phyloP scores from a whole-genome alignment of 1,140 invertebrate genomes.

The Laupala kohalensis region DNA sequence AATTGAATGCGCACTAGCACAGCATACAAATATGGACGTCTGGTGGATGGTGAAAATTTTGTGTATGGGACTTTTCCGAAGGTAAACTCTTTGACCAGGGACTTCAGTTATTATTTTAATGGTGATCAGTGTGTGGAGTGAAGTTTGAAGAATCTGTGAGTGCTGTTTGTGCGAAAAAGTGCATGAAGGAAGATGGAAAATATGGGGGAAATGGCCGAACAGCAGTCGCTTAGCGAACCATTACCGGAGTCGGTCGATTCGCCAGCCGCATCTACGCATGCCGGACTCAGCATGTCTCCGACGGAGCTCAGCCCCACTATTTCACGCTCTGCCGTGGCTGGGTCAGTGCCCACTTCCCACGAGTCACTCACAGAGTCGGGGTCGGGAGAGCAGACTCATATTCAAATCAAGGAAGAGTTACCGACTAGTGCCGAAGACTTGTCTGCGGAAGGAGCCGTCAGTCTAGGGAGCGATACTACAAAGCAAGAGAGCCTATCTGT shows the following conservation, averaged over 20 bases:
- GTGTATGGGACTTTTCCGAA: constrained; percentile 16
- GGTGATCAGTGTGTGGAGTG: constrained; percentile 12
- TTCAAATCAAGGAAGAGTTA: constrained; percentile 17
- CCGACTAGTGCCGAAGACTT: constrained; percentile 12
- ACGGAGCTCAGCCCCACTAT: constrained; percentile 17
- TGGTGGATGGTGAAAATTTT: constrained; percentile 16
- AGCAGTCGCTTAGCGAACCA: constrained; percentile 42
- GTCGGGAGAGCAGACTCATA: constrained; percentile 23
- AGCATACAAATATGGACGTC: constrained; percentile 19
- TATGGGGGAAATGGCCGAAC: constrained; percentile 48
- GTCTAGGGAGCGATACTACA: constrained; percentile 12
- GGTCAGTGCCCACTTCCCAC: constrained; percentile 23
- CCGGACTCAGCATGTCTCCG: constrained; percentile 29
- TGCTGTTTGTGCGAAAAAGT: constrained; percentile 13
- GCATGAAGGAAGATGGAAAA: constrained; percentile 38
- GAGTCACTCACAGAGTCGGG: constrained; percentile 26
- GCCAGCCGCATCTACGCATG: constrained; percentile 36
- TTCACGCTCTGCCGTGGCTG: constrained; percentile 27
- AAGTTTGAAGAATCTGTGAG: constrained; percentile 11
- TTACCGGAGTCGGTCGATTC: constrained; percentile 41
- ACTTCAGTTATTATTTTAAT: constrained; percentile 8
- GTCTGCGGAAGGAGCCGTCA: constrained; percentile 14
- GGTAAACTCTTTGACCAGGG: constrained; percentile 16
- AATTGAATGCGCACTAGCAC: constrained; percentile 16
- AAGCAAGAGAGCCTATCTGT: constrained; percentile 42